Evolutionary conservation across 2,888 invertebrate genomes (phyloP).

Genomic region (Torymus texanus): DNA sequence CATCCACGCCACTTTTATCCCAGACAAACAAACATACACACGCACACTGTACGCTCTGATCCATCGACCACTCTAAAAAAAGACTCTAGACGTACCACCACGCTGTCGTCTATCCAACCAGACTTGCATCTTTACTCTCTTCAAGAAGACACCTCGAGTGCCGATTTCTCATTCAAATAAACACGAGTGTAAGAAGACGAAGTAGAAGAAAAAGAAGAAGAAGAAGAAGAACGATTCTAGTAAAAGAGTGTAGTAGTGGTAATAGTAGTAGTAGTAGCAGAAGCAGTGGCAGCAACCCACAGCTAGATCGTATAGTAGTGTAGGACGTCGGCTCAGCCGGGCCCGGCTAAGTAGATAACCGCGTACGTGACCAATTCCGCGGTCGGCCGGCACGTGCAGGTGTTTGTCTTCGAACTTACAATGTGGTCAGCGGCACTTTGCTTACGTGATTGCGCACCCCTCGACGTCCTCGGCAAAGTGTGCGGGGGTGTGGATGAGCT

Average conservation of each 20-base stretch:
- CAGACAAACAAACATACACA: too few relatives aligned
- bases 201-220: background rate
- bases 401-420: constrained; percentile 63
- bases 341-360: constrained; percentile 62
- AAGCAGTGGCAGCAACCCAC: background rate
- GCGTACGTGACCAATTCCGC: constrained; percentile 62
- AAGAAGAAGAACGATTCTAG: too few relatives aligned
- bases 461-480: background rate
- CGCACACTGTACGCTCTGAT: too few relatives aligned
- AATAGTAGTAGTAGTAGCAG: too few relatives aligned
- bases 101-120: too few relatives aligned
- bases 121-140: background rate
- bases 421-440: constrained; percentile 55
- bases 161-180: constrained; percentile 15
- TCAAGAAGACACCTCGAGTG: background rate
- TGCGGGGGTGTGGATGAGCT: background rate
- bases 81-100: too few relatives aligned
- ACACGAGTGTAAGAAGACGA: background rate
- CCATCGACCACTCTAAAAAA: too few relatives aligned
- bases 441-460: constrained; percentile 53
- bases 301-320: background rate
- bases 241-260: too few relatives aligned
- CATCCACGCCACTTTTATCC: too few relatives aligned
- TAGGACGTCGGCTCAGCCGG: constrained; percentile 5
- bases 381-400: constrained; percentile 61